Conservation (phyloP, 1,140 invertebrate species). For the Helicoverpa zea region DNA sequence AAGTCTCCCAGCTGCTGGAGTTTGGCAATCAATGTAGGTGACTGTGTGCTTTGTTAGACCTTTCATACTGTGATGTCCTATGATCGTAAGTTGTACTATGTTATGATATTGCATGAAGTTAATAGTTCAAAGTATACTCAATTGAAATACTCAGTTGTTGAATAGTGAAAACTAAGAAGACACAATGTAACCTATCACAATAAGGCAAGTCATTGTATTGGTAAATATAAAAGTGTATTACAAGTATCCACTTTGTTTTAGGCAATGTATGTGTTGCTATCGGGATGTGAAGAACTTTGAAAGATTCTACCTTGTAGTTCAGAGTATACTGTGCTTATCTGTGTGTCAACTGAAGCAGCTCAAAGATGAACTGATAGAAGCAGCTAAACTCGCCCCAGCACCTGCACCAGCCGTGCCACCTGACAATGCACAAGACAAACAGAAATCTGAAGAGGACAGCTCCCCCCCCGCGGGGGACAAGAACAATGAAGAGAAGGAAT, state of each 20-base stretch:
- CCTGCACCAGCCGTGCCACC: slow-evolving; percentile 17
- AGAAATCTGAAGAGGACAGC: slow-evolving; percentile 56
- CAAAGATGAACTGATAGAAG: slow-evolving; percentile 87
- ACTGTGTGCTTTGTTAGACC: slow-evolving; percentile 42
- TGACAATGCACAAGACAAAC: slow-evolving; percentile 63
- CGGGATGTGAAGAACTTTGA: slow-evolving; percentile 96
- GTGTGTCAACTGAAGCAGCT: slow-evolving; percentile 92
- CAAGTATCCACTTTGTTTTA: slow-evolving; percentile 78
- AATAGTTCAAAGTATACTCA: neutral
- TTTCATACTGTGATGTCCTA: neutral
- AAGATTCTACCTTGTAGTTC: slow-evolving; percentile 94
- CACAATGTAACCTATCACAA: slow-evolving; percentile 26
- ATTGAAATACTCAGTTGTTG: neutral
- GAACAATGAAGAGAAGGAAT: slow-evolving; percentile 55
- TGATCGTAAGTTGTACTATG: slow-evolving; percentile 14
- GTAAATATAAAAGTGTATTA: slow-evolving; percentile 38
- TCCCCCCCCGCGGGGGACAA: slow-evolving; percentile 58
- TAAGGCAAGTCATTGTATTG: slow-evolving; percentile 37
- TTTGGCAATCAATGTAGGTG: slow-evolving; percentile 2
- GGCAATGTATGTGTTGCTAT: slow-evolving; percentile 97
- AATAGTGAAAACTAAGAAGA: slow-evolving; percentile 1
- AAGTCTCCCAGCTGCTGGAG: neutral
- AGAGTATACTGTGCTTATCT: slow-evolving; percentile 92
- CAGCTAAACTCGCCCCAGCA: slow-evolving; percentile 63
- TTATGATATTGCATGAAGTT: neutral